These are phyloP conservation scores for Anguilla rostrata DNA, from an alignment of 2,113 vertebrate genomes.

Conservation along the genomic window DNA sequence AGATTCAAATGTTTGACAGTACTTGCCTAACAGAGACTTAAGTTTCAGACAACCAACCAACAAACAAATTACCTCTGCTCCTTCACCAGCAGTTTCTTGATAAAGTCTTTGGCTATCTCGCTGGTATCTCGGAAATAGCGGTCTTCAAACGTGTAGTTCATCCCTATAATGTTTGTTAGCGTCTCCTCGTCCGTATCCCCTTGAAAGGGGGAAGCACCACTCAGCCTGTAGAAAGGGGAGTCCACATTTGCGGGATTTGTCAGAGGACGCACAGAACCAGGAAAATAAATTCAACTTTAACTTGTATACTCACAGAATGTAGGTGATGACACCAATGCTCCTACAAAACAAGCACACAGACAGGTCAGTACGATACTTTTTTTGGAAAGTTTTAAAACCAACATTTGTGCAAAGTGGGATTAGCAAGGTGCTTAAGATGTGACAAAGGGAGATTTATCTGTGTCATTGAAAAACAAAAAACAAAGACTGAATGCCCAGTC, in stretches of 20 bases:
- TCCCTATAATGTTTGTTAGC: slow-evolving; percentile 63
- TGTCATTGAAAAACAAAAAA: neutral
- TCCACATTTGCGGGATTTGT: neutral
- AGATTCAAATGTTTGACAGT: no score
- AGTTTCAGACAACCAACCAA: neutral
- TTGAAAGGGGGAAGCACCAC: slow-evolving; percentile 82
- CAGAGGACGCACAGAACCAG: neutral
- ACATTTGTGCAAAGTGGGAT: neutral
- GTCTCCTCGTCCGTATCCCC: slow-evolving; percentile 72
- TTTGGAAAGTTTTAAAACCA: neutral
- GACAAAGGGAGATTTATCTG: neutral
- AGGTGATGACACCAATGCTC: slow-evolving; percentile 81
- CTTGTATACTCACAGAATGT: slow-evolving; percentile 71
- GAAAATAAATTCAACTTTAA: neutral
- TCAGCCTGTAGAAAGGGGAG: slow-evolving; percentile 64
- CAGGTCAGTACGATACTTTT: neutral
- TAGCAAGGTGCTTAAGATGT: neutral
- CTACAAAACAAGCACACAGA: slow-evolving; percentile 46
- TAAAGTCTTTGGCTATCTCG: slow-evolving; percentile 76
- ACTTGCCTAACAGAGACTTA: no score
- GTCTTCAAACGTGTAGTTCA: slow-evolving; percentile 70
- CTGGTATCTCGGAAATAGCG: slow-evolving; percentile 67
- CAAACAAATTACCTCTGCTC: slow-evolving; percentile 60
- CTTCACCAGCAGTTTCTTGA: slow-evolving; percentile 72
- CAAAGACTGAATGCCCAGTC: no score